These are phyloP conservation scores for Vireo griseus DNA, from an alignment of 2,797 vertebrate genomes.

Conservation along the genomic window DNA sequence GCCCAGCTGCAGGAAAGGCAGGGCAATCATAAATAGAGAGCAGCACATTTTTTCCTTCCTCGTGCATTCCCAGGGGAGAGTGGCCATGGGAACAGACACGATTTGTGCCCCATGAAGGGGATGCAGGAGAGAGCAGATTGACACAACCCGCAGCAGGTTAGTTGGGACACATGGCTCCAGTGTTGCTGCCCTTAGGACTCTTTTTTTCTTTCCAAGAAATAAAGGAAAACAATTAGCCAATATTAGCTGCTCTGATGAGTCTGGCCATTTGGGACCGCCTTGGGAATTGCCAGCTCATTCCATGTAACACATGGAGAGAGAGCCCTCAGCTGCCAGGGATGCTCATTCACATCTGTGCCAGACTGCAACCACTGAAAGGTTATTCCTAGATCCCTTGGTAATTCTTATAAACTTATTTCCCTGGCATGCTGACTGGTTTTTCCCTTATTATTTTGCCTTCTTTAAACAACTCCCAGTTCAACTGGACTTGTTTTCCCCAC, in stretches of 20 bases:
- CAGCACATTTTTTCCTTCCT: not conserved
- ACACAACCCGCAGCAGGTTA: not conserved
- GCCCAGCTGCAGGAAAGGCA: conserved; percentile 1
- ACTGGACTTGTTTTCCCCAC: not conserved
- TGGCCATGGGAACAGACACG: not conserved
- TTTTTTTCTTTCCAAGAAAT: not conserved
- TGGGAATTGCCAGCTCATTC: conserved; percentile 14
- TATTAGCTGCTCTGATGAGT: not conserved
- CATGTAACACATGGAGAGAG: not conserved
- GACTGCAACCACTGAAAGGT: not conserved
- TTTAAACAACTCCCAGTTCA: not conserved
- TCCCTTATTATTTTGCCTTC: not conserved
- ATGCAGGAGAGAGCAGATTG: not conserved
- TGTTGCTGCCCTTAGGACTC: not conserved
- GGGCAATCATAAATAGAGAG: not conserved
- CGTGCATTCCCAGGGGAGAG: not conserved
- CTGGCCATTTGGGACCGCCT: not conserved
- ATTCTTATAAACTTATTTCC: not conserved
- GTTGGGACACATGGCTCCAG: not conserved
- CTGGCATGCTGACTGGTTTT: not conserved
- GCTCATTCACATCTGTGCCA: not conserved
- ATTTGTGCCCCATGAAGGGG: not conserved
- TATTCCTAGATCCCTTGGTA: not conserved
- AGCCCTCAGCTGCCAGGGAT: not conserved
- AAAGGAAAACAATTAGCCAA: not conserved